Evolutionary conservation across 2,797 vertebrate species (phyloP), one percentile per base, ranked within the genome.

Genomic region (Ctenochaetus hawaiiensis): DNA sequence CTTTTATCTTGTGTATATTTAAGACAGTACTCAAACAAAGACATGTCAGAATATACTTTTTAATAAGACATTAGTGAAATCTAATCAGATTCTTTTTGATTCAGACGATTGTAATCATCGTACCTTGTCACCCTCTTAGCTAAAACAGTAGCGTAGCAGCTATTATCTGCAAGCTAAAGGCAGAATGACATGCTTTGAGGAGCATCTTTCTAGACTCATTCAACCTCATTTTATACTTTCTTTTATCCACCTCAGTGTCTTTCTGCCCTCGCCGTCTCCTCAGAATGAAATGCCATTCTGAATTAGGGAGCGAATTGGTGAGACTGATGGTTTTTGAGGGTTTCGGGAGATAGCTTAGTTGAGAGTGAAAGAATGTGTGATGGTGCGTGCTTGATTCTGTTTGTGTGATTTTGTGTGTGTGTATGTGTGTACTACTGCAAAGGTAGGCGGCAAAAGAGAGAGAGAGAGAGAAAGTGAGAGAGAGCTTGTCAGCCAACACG

Each of bases 281-380:
- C 81, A 23, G 87, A 91, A 90, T 87, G 84, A 91, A 90, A 91
- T 75, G 90, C 84, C 88, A 90, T 89, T 92, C 86, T 86, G 87
- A 79, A 94, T 93, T 93, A 92, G 57, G 57, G 73, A 79, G 69
- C 18, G 87, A 92, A 92, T 91, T 89, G 87, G 87, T 86, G 90
- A 90, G 85, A 90, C 86, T 89, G 91, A 91, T 90, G 85, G 87
- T 83, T 91, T 91, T 87, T 87, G 87, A 90, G 88, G 80, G 79
- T 87, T 89, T 89, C 23, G 26, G 89, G 86, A 87, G 87, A 89
- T 88, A 74, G 90, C 80, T 86, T 78, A 81, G 87, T 77, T 82
- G 85, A 81, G 80, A 87, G 80, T 80, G 85, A 90, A 82, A 86
- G 86, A 85, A 71, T 76, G 81, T 80, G 83, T 79, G 89, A 78